phyloP scores from a whole-genome alignment of 2,113 vertebrate species.

The Meles meles region DNA sequence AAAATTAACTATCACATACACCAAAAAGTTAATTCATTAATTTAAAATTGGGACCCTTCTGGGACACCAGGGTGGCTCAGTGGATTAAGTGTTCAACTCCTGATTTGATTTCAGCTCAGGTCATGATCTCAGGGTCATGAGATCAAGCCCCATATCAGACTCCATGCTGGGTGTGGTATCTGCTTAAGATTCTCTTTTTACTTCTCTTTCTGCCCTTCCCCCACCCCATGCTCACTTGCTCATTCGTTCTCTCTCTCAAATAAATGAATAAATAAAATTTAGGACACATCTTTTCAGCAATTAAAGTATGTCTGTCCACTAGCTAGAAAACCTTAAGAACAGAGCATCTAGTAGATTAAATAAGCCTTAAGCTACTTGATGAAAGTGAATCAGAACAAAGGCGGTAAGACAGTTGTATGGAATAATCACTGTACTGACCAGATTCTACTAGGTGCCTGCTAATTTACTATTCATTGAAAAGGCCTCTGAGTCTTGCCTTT shows the following conservation, averaged over 20 bases:
- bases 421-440: neutral
- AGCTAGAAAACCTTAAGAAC: neutral
- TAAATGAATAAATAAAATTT: neutral
- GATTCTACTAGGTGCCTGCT: neutral
- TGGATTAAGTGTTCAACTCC: neutral
- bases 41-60: conserved; percentile 25
- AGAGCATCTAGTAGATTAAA: conserved; percentile 28
- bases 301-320: conserved; percentile 20
- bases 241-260: neutral
- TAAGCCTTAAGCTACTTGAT: conserved; percentile 12
- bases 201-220: neutral
- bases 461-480: neutral
- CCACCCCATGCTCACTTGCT: neutral
- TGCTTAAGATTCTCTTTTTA: neutral
- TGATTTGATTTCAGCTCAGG: neutral
- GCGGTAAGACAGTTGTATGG: neutral
- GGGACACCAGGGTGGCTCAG: neutral
- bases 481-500: neutral
- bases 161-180: neutral
- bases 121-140: neutral
- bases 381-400: conserved; percentile 17
- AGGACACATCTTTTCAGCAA: conserved; percentile 9
- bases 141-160: neutral
- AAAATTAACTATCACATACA: neutral
- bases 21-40: conserved; percentile 36